Conservation (phyloP, 1,140 invertebrate genomes). For the Formica selysi region DNA sequence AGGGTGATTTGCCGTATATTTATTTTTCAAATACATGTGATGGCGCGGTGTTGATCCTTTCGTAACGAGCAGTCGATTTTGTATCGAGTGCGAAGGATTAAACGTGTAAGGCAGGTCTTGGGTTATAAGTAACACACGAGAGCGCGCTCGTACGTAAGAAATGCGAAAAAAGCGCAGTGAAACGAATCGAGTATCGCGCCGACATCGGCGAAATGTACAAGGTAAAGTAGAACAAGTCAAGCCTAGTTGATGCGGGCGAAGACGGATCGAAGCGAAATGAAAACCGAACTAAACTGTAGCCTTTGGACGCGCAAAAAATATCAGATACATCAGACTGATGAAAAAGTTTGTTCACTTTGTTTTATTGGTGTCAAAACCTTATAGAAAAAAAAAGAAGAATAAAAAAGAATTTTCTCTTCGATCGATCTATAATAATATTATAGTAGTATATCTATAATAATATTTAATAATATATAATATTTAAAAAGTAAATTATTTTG, state of each 20-base stretch:
- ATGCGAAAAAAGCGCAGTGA: constrained; percentile 11
- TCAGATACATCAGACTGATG: not conserved
- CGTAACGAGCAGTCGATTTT: not conserved
- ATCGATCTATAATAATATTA: not conserved
- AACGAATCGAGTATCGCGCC: constrained; percentile 45
- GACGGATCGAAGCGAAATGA: not conserved
- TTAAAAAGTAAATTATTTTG: not conserved
- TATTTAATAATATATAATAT: not conserved
- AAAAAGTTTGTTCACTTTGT: not conserved
- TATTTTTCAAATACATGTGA: not conserved
- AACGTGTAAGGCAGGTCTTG: constrained; percentile 8
- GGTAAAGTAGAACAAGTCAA: constrained; percentile 44
- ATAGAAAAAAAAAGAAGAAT: not conserved
- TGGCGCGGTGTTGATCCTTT: not conserved
- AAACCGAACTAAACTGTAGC: not conserved
- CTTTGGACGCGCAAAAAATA: not conserved
- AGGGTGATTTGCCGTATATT: not conserved
- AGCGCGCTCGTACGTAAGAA: constrained; percentile 18
- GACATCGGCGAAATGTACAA: constrained; percentile 25
- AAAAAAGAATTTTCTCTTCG: not conserved
- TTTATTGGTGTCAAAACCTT: constrained; percentile 5
- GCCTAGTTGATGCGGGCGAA: not conserved
- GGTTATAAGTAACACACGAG: not conserved
- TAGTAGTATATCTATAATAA: no score
- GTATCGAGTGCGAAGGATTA: not conserved